Evolutionary conservation across 2,113 vertebrate species (phyloP).

Genomic region (Myocastor coypus): DNA sequence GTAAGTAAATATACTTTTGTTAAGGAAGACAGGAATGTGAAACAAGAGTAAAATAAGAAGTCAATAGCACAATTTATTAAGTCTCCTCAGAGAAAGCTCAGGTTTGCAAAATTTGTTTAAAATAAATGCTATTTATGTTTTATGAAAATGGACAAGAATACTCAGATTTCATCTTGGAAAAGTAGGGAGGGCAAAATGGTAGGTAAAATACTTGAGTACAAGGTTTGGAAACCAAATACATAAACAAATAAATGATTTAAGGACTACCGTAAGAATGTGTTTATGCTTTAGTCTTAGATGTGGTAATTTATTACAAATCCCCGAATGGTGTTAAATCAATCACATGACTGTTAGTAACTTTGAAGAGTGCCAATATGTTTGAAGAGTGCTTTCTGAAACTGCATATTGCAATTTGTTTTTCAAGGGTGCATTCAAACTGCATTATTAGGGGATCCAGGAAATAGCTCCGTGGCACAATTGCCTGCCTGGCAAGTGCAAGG

Average conservation of each 20-base stretch:
- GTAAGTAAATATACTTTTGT: neutral
- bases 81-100: neutral
- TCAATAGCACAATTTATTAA: neutral
- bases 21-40: neutral
- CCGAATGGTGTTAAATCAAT: neutral
- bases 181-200: neutral
- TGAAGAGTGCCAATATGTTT: constrained; percentile 5
- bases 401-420: constrained; percentile 3
- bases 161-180: neutral
- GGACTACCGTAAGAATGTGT: neutral
- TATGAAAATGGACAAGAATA: neutral
- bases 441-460: neutral
- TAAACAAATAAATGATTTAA: neutral
- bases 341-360: constrained; percentile 6
- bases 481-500: too few relatives aligned
- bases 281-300: neutral
- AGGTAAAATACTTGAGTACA: neutral
- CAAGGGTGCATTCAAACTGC: neutral
- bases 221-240: constrained; percentile 2
- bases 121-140: constrained; percentile 21
- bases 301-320: constrained; percentile 30
- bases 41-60: neutral
- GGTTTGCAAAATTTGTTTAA: neutral
- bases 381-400: constrained; percentile 16
- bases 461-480: too few relatives aligned